These are phyloP conservation scores for Cisticola juncidis DNA, from an alignment of 2,113 vertebrate species.

Conservation along the genomic window DNA sequence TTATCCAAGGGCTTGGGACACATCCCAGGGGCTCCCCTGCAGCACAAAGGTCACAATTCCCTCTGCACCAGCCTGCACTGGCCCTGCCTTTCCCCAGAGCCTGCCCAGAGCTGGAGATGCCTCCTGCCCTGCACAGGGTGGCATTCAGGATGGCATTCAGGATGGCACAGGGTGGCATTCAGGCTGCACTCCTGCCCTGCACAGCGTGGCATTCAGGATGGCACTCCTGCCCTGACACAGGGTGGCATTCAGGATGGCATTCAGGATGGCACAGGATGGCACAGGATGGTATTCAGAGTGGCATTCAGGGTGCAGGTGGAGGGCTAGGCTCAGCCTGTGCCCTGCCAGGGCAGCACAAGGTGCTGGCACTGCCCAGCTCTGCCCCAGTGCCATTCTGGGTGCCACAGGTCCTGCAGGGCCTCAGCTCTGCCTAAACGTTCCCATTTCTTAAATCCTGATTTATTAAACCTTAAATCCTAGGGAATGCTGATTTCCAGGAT, in stretches of 20 bases:
- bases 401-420: neutral
- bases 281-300: no score
- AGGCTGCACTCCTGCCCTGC: no score
- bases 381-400: fast-evolving
- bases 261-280: no score
- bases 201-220: no score
- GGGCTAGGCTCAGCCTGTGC: neutral
- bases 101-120: neutral
- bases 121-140: neutral
- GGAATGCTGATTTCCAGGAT: neutral
- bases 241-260: no score
- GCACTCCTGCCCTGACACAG: no score
- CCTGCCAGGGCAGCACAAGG: fast-evolving
- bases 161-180: no score
- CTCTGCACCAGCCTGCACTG: neutral
- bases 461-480: neutral
- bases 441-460: neutral
- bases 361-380: neutral
- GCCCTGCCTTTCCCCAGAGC: neutral
- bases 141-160: no score
- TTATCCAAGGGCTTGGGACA: fast-evolving
- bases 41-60: neutral
- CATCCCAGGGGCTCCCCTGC: neutral
- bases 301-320: neutral
- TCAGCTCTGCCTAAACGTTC: fast-evolving